Percentiles rank a stretch among this genome's conserved stretches.
These are phyloP conservation scores for Arctocebus calabarensis DNA, from an alignment of 2,797 vertebrate genomes.

Conservation along the genomic window DNA sequence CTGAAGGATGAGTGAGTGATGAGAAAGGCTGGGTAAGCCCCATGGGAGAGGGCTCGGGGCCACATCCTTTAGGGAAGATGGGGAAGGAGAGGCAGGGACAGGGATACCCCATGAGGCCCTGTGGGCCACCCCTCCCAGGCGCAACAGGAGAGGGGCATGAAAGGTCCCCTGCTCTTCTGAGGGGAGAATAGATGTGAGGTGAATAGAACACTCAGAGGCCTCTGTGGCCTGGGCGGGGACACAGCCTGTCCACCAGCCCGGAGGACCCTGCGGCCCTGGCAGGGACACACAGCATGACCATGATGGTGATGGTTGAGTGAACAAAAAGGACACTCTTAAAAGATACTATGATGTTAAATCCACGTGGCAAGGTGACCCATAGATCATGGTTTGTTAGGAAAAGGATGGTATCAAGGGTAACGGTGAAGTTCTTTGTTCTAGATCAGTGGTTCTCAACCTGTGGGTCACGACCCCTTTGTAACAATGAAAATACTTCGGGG, in stretches of 20 bases:
- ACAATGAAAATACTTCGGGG: too few species aligned
- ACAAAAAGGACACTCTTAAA: not conserved
- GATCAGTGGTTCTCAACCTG: too few species aligned
- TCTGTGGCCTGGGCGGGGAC: fast-evolving
- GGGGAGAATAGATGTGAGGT: not conserved
- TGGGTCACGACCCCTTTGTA: too few species aligned
- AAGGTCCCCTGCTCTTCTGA: not conserved
- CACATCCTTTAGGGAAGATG: not conserved
- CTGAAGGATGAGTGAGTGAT: fast-evolving
- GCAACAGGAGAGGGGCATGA: not conserved
- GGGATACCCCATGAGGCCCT: fast-evolving
- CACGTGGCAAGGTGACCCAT: fast-evolving
- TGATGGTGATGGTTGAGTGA: fast-evolving
- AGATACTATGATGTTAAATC: not conserved
- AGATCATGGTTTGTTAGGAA: not conserved
- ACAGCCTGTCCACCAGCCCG: not conserved
- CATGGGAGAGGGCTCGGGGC: not conserved
- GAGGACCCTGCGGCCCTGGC: not conserved
- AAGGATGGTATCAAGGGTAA: not conserved
- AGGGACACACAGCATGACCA: too few species aligned
- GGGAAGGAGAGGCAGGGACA: fast-evolving
- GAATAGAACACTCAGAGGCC: not conserved
- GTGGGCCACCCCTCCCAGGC: fast-evolving
- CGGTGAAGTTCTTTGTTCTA: too few species aligned
- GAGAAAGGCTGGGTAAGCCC: too few species aligned